phyloP scores from a whole-genome alignment of 2,113 vertebrate species.

The Aegypius monachus region DNA sequence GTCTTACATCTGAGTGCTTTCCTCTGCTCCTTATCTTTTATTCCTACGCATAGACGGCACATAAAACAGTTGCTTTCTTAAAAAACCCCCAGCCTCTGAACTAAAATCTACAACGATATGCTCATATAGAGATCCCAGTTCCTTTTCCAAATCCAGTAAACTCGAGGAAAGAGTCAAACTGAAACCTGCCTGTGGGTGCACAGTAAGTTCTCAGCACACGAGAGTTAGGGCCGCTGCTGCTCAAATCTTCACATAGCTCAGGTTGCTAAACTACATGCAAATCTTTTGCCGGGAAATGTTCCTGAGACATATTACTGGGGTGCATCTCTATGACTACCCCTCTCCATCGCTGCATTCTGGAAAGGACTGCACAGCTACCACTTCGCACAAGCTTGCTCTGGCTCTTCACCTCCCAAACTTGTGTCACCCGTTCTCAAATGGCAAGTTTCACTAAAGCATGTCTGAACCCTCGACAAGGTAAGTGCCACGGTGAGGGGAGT shows the following conservation, averaged over 20 bases:
- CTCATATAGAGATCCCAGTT: slow-evolving; percentile 12
- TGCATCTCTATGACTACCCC: not conserved
- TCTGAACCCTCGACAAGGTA: not conserved
- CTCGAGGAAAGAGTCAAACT: not conserved
- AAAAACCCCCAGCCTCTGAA: not conserved
- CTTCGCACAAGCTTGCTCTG: not conserved
- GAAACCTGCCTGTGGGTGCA: slow-evolving; percentile 3
- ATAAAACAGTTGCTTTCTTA: not conserved
- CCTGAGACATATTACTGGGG: not conserved
- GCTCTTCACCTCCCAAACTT: not conserved
- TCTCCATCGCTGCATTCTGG: not conserved
- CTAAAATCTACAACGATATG: not conserved
- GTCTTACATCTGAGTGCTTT: not conserved
- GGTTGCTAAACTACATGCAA: not conserved
- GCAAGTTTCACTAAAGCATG: not conserved
- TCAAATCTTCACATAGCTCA: not conserved
- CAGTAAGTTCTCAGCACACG: not conserved
- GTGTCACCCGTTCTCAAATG: rapidly evolving
- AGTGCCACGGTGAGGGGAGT: not conserved
- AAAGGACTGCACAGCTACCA: not conserved
- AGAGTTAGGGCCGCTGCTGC: not conserved
- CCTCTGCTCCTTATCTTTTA: not conserved
- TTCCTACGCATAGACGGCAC: not conserved
- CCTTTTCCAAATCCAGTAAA: slow-evolving; percentile 14
- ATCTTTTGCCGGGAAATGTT: not conserved